These are phyloP conservation scores for Junonia oenone DNA, from an alignment of 2,888 invertebrate genomes.

Conservation along the genomic window DNA sequence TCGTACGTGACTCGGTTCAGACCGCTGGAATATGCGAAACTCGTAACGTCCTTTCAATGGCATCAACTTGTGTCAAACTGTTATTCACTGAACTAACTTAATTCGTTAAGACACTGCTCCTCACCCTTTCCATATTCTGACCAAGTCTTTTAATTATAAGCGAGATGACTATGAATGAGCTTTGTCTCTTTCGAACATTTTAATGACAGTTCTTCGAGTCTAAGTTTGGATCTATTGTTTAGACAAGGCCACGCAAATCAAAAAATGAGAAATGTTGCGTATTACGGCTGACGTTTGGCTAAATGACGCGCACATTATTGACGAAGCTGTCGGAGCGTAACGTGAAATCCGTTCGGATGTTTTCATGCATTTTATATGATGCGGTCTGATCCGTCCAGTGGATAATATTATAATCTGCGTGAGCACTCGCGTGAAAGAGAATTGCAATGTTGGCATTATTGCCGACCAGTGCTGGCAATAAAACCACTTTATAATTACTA, in stretches of 20 bases:
- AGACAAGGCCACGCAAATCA: background rate
- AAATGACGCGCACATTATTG: constrained; percentile 20
- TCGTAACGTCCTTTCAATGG: constrained; percentile 32
- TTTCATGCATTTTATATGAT: constrained; percentile 26
- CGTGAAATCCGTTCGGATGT: constrained; percentile 23
- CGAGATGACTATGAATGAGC: background rate
- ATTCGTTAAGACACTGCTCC: constrained; percentile 11
- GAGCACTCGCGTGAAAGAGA: constrained; percentile 18
- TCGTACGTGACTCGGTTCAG: constrained; percentile 36
- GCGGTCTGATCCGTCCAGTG: constrained; percentile 19
- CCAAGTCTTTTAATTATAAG: background rate
- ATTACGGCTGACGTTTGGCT: constrained; percentile 13
- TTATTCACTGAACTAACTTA: constrained; percentile 21
- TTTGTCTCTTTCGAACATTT: background rate
- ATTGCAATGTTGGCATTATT: constrained; percentile 16
- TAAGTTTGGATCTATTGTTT: too few relatives aligned
- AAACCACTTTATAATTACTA: background rate
- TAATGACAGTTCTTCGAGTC: too few relatives aligned
- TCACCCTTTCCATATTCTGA: background rate
- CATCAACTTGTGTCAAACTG: constrained; percentile 29
- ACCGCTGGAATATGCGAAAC: constrained; percentile 33
- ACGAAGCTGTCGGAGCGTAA: constrained; percentile 15
- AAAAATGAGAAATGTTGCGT: background rate
- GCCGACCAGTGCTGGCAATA: constrained; percentile 6
- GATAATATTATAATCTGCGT: constrained; percentile 23